Conservation (phyloP, 2,113 vertebrate genomes). For the Bos taurus region DNA sequence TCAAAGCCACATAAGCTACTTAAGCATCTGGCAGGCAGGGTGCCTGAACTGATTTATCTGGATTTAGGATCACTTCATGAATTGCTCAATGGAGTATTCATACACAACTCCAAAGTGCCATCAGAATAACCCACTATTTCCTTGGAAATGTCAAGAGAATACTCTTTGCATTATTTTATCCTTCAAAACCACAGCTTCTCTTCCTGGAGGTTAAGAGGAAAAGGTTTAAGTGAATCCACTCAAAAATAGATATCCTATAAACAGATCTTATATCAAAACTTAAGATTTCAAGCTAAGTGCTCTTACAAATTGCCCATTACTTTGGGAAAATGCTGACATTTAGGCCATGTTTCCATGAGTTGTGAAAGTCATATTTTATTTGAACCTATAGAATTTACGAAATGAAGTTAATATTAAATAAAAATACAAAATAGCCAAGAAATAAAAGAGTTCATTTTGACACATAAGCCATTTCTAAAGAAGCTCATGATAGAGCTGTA, state of each 20-base stretch:
- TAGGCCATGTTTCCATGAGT: background rate
- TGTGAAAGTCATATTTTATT: background rate
- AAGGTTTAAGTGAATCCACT: background rate
- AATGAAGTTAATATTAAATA: background rate
- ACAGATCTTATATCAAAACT: background rate
- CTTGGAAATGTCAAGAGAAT: background rate
- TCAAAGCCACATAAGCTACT: background rate
- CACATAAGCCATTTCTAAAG: background rate
- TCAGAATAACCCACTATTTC: background rate
- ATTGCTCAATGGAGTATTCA: background rate
- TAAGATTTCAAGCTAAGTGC: background rate
- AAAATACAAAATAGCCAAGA: background rate
- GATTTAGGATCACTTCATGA: background rate
- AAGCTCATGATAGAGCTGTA: background rate
- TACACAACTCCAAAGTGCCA: background rate
- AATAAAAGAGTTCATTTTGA: background rate
- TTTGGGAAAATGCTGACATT: background rate
- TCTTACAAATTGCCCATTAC: background rate
- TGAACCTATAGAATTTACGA: background rate
- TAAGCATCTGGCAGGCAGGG: background rate
- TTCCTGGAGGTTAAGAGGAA: background rate
- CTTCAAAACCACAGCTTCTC: background rate
- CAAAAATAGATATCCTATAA: background rate
- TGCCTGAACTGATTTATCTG: constrained; percentile 1
- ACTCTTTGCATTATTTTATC: background rate